Evolutionary conservation across 1,140 invertebrate genomes (phyloP), one percentile per base, ranked within the genome.

Genomic region (Yoshiicerus persimilis): DNA sequence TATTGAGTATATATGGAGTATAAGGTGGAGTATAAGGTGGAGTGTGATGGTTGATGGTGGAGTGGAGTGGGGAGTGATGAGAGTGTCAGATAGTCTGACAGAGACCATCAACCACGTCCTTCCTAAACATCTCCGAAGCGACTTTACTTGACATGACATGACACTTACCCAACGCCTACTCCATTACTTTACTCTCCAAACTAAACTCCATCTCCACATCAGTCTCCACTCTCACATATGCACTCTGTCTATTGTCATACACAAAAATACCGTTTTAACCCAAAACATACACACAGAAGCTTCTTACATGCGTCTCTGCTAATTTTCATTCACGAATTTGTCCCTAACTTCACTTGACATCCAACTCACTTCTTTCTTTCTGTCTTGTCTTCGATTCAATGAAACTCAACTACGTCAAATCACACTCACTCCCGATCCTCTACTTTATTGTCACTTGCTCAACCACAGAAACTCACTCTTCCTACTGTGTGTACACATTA

Each of bases 71-170:
- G 66, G 47, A 84, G 38, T 84, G 83, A 84, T 84, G 83, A 84
- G 83, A 84, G 83, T 84, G 83, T 84, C 83, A 84, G 83, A 84
- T 84, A 84, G 38, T 47, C 41, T 84, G 83, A 84, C 83, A 84
- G 38, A 20, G 25, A 84, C 39, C 83, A 84, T 84, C 83, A 84
- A 84, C 83, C 83, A 84, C 83, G 83, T 84, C 83, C 83, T 84
- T 84, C 83, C 83, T 84, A 30, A 84, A 84, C 83, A 56, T 62
- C 83, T 84, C 83, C 30, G 38, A 84, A 84, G 27, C 34, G 75
- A 80, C 75, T 36, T 36, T 30, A 80, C 75, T 36, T 36, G 75
- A 80, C 75, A 80, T 80, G 34, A 80, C 75, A 80, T 80, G 75
- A 80, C 75, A 80, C 75, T 80, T 80, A 80, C 32, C 75, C 75